Evolutionary conservation across 2,888 invertebrate genomes (phyloP), one percentile per base, ranked within the genome.

Genomic region (Sarcophaga caerulescens): DNA sequence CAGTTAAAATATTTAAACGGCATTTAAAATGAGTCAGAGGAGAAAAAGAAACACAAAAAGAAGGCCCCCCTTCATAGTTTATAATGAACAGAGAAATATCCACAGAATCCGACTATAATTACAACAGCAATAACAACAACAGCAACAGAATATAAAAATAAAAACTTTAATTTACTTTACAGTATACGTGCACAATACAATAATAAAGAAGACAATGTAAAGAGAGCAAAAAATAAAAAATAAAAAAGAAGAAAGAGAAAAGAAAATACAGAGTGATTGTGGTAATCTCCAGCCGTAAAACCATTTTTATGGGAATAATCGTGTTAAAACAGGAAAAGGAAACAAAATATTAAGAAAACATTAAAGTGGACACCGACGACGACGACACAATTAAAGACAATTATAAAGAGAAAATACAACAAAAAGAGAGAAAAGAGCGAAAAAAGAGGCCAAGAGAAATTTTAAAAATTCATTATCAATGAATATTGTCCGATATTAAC

Each of bases 1-100:
- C 45, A 74, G 62, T 47, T 63, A n/a, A 25, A 76, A 76, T 76
- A 75, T 76, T 76, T 76, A 65, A 65, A 65, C 52, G 65, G 21
- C 19, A 52, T 76, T 76, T 66, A 66, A 75, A 74, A 45, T 60
- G 4, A 35, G 35, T 12, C 11, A 63, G 12, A 47, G 1, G 23
- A 74, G 11, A n/a, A 74, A 74, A 47, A 63, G 19, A 25, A 75
- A 35, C 8, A 35, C 8, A 35, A 10, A 35, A 35, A 0, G 35
- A 35, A 35, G 35, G 0, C 35, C 10, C 8, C 10, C 8, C 35
- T 35, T 35, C 35, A 35, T 35, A 35, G 35, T 35, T 35, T 35
- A 35, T 35, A 10, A 35, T 35, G 8, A 35, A 35, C 35, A 35
- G 8, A 35, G 35, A 35, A 35, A 35, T 35, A 35, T 35, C 8